Evolutionary conservation across 2,888 invertebrate genomes (phyloP), one percentile per base, ranked within the genome.

Genomic region (Bedellia somnulentella): DNA sequence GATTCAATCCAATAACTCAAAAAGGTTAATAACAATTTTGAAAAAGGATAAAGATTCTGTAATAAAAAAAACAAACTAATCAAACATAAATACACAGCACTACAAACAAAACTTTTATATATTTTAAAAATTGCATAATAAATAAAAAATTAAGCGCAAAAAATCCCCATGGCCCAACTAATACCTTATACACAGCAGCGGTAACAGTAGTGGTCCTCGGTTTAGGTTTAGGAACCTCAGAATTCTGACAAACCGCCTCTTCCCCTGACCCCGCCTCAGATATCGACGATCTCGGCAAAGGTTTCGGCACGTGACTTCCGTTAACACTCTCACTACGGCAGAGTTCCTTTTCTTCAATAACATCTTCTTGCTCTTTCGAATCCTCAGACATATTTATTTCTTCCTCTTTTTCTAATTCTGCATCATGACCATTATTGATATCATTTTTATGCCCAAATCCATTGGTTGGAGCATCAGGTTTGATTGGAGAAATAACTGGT

Each of bases 111-210:
- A n/a, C n/a, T n/a, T n/a, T n/a, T n/a, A n/a, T n/a, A n/a, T n/a
- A n/a, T n/a, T n/a, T n/a, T n/a, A n/a, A n/a, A n/a, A n/a, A n/a
- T n/a, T n/a, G n/a, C n/a, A n/a, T n/a, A n/a, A n/a, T n/a, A n/a
- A n/a, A n/a, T n/a, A n/a, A n/a, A n/a, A n/a, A n/a, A n/a, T n/a
- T n/a, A n/a, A n/a, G n/a, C n/a, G n/a, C n/a, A n/a, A n/a, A n/a
- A n/a, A n/a, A n/a, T n/a, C n/a, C n/a, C n/a, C n/a, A n/a, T n/a
- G n/a, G n/a, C n/a, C n/a, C n/a, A n/a, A 40, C 28, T 29, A 43
- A 41, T 73, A 90, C 90, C 90, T 90, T 90, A 55, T 90, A 90
- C 57, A 88, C 85, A 41, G 86, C 81, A 24, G 82, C 80, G 3
- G 81, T 77, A 33, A 70, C 66, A 10, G 80, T 63, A 1, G 81